These are phyloP conservation scores for Melitaea athalia DNA, from an alignment of 2,888 invertebrate species.

Conservation along the genomic window DNA sequence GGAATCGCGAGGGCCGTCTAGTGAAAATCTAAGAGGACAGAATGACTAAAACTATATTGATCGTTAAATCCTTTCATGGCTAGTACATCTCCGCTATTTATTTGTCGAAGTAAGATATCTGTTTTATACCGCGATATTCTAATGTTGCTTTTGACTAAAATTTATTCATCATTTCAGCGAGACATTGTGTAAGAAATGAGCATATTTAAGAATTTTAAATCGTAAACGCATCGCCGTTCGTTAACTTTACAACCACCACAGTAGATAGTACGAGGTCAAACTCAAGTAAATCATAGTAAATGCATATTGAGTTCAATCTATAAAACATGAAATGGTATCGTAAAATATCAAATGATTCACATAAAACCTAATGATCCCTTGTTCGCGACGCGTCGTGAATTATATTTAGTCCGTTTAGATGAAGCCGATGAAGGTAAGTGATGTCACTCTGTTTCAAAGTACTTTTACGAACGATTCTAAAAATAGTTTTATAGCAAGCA, in stretches of 20 bases:
- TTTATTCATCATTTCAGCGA: slow-evolving; percentile 44
- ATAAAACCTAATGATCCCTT: slow-evolving; percentile 50
- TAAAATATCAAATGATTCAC: slow-evolving; percentile 47
- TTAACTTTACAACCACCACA: slow-evolving; percentile 35
- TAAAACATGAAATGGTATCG: slow-evolving; percentile 47
- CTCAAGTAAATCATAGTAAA: slow-evolving; percentile 48
- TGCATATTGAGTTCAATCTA: slow-evolving; percentile 47
- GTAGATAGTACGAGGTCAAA: slow-evolving; percentile 34
- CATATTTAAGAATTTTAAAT: slow-evolving; percentile 32
- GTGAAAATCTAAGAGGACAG: neutral
- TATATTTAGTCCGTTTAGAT: slow-evolving; percentile 19
- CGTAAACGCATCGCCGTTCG: slow-evolving; percentile 20
- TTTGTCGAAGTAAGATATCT: slow-evolving; percentile 38
- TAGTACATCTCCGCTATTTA: slow-evolving; percentile 37
- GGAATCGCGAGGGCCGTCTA: neutral
- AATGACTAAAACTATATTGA: slow-evolving; percentile 21
- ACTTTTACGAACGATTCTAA: slow-evolving; percentile 20
- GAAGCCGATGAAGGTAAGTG: slow-evolving; percentile 32
- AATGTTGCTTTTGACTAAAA: slow-evolving; percentile 24
- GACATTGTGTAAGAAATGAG: slow-evolving; percentile 32
- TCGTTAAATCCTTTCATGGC: slow-evolving; percentile 23
- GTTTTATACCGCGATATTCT: slow-evolving; percentile 33
- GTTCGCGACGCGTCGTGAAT: slow-evolving; percentile 37
- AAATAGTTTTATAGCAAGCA: slow-evolving; percentile 27
- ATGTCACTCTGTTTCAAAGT: slow-evolving; percentile 29